Evolutionary conservation across 2,797 vertebrate species (phyloP), one percentile per base, ranked within the genome.

Genomic region (Lophotriccus pileatus): DNA sequence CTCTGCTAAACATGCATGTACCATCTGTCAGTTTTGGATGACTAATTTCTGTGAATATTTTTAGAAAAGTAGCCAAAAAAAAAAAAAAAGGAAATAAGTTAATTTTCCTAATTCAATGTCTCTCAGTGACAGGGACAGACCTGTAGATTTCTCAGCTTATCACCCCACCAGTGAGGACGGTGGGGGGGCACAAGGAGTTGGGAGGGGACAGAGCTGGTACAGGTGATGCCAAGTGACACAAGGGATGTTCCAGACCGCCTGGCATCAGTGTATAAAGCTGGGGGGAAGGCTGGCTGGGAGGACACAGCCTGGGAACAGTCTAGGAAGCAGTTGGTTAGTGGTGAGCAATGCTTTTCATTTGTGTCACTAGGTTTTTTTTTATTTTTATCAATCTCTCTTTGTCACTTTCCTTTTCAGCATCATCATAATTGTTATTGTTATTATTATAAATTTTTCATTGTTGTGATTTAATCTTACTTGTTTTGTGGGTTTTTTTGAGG

Each of bases 351-450:
- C 14, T 28, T 82, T 59, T n/a, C 19, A 15, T n/a, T 60, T 19
- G 4, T 20, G 6, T 5, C 27, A 15, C 13, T 5, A 9, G 3
- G 3, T 25, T 52, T 74, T 25, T 8, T 27, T 25, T 13, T 9
- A 28, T 21, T 34, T 74, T 75, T 27, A 7, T 36, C 32, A 28
- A 12, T 63, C 28, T 49, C 23, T 19, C 18, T 58, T 44, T 34
- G 14, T n/a, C 28, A 21, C 30, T 46, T 34, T 50, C 9, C 8
- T 27, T 34, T 44, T 36, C 66, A 16, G 4, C 28, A 19, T 39
- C 44, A 32, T 27, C 12, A 3, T 41, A 2, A 2, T 8, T 7
- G 2, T 23, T 34, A 21, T 12, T 14, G 5, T 21, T 21, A 12
- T 3, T 17, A 12, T 13, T 21, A 14, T 5, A 27, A 8, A 23